phyloP scores from a whole-genome alignment of 2,888 invertebrate genomes.

The Tromatobia lineatoria region DNA sequence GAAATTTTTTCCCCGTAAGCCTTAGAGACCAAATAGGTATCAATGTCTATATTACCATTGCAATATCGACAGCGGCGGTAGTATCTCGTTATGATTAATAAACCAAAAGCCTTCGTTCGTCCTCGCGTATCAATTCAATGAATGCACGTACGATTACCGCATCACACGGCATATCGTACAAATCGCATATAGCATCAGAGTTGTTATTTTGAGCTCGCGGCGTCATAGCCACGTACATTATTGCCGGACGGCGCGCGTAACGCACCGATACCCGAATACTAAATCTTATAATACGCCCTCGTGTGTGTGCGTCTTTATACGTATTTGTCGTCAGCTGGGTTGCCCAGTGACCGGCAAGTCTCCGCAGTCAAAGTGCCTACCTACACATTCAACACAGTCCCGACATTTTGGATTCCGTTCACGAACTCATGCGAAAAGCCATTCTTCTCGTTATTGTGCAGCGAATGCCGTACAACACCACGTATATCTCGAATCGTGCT shows the following conservation, averaged over 20 bases:
- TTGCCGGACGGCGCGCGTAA: slow-evolving; percentile 40
- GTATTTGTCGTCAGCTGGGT: slow-evolving; percentile 8
- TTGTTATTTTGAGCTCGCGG: slow-evolving; percentile 61
- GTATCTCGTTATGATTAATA: slow-evolving; percentile 30
- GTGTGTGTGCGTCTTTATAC: slow-evolving; percentile 34
- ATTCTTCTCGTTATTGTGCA: slow-evolving; percentile 54
- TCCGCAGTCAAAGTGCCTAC: not conserved
- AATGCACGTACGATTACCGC: slow-evolving; percentile 68
- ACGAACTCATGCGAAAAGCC: slow-evolving; percentile 43
- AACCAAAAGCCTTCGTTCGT: slow-evolving; percentile 28
- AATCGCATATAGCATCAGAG: slow-evolving; percentile 43
- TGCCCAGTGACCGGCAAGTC: slow-evolving; percentile 26
- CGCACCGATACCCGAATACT: slow-evolving; percentile 65
- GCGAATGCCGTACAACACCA: slow-evolving; percentile 20
- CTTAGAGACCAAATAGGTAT: not conserved
- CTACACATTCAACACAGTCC: not conserved
- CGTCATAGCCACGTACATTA: slow-evolving; percentile 63
- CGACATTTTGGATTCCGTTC: slow-evolving; percentile 55
- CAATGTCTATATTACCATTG: not conserved
- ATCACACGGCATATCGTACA: slow-evolving; percentile 41
- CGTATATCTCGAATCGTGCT: slow-evolving; percentile 72
- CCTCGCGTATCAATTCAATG: slow-evolving; percentile 57
- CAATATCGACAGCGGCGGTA: not conserved
- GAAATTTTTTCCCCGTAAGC: too few species aligned
- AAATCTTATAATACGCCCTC: slow-evolving; percentile 39